Conservation (phyloP, 37 sponge, comb jelly and placozoan genomes). For the Agelas oroides region DNA sequence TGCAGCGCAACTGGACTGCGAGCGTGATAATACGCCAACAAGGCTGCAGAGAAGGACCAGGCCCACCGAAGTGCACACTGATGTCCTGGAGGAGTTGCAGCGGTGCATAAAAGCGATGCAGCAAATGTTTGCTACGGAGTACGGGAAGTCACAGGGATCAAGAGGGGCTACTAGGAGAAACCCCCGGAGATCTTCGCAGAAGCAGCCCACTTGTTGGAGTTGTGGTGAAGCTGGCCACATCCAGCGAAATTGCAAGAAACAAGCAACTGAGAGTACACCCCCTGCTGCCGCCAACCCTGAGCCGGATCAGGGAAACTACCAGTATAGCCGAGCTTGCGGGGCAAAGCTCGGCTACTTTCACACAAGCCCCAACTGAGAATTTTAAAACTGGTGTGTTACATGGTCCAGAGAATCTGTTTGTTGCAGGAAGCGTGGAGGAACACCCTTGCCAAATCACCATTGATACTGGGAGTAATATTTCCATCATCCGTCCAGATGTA, state of each 20-base stretch:
- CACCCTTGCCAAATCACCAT: constrained; percentile 7
- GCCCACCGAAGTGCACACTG: too few relatives aligned
- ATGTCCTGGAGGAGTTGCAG: background rate
- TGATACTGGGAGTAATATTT: constrained; percentile 36
- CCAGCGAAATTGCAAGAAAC: background rate
- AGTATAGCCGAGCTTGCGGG: constrained; percentile 17
- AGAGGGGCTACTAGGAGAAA: background rate
- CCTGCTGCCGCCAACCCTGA: background rate
- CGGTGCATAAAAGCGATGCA: background rate
- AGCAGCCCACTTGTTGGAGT: background rate
- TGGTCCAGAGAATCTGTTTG: background rate
- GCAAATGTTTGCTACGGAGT: background rate
- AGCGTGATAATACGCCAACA: too few relatives aligned
- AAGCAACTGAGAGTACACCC: background rate
- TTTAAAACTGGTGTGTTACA: constrained; percentile 15
- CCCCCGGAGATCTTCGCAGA: background rate
- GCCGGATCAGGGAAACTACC: constrained; percentile 7
- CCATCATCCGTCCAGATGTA: constrained; percentile 19
- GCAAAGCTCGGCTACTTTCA: constrained; percentile 15
- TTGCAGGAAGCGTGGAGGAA: constrained; percentile 6
- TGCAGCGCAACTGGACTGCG: background rate
- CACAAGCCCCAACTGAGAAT: background rate
- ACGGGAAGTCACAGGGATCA: background rate
- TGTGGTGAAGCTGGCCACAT: background rate
- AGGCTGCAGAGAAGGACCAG: too few relatives aligned